Evolutionary conservation across 1,140 invertebrate species (phyloP), one percentile per base, ranked within the genome.

Genomic region (Musca vetustissima): DNA sequence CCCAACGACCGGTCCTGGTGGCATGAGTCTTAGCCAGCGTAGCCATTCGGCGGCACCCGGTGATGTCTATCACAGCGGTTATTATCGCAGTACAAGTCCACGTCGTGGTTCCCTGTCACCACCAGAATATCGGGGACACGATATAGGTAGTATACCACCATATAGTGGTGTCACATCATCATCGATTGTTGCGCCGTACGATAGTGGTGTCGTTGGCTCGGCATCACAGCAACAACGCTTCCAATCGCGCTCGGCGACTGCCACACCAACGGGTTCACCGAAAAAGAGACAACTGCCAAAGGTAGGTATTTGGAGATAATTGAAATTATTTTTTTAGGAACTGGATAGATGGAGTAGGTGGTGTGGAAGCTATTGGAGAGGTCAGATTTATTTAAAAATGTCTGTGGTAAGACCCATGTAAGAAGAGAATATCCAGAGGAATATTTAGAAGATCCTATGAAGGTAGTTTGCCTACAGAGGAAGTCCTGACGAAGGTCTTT

Each of bases 281-380:
- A 97, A 97, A 85, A 98, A 97, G 85, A 87, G 96, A 70, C 95
- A 98, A 85, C 87, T 98, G 73, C 96, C 96, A 72, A 93, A 95
- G 84, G 95, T 97, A 77, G 57, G 57, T 67, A 21, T 55, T 25
- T 25, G n/a, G n/a, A n/a, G n/a, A n/a, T n/a, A n/a, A n/a, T n/a
- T n/a, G n/a, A n/a, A n/a, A n/a, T n/a, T n/a, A n/a, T n/a, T n/a
- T n/a, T n/a, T n/a, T n/a, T n/a, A n/a, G n/a, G n/a, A n/a, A n/a
- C n/a, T n/a, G n/a, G n/a, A n/a, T n/a, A n/a, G n/a, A n/a, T n/a
- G n/a, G n/a, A n/a, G n/a, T n/a, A n/a, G n/a, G n/a, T n/a, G n/a
- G n/a, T n/a, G n/a, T n/a, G n/a, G n/a, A n/a, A n/a, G n/a, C n/a
- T n/a, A n/a, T n/a, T n/a, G n/a, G n/a, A n/a, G n/a, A n/a, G n/a